Conservation (phyloP, 92 coral and sea anemone genomes). For the Epizoanthus ramosus region DNA sequence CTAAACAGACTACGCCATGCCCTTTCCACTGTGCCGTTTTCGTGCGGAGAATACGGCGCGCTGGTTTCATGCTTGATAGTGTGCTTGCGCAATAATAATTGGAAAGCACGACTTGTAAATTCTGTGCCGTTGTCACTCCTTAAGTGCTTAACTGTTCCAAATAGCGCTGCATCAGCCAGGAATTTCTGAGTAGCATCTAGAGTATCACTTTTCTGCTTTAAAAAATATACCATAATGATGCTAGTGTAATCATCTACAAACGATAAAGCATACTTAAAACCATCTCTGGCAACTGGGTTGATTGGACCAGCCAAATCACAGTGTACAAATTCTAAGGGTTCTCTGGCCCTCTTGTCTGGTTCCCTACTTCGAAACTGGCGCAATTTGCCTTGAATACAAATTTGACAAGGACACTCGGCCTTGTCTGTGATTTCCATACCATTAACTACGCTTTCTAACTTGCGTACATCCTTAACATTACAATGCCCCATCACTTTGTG, state of each 20-base stretch:
- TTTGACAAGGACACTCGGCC: constrained; percentile 37
- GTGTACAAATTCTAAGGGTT: constrained; percentile 49
- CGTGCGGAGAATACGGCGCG: constrained; percentile 58
- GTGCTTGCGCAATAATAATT: constrained; percentile 36
- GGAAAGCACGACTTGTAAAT: constrained; percentile 36
- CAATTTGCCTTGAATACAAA: constrained; percentile 50
- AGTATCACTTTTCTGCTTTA: constrained; percentile 50
- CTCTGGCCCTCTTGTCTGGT: constrained; percentile 46
- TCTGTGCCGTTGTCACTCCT: constrained; percentile 52
- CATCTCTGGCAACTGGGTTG: constrained; percentile 39
- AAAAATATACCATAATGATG: constrained; percentile 41
- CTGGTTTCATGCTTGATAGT: constrained; percentile 50
- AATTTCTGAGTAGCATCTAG: constrained; percentile 34
- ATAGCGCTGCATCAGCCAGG: constrained; percentile 46
- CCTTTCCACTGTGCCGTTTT: constrained; percentile 61
- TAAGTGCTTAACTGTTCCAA: constrained; percentile 45
- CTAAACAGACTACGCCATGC: constrained; percentile 50
- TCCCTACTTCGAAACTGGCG: constrained; percentile 40
- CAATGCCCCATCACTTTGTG: constrained; percentile 55
- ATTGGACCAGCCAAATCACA: constrained; percentile 57
- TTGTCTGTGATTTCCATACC: constrained; percentile 45
- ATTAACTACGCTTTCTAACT: constrained; percentile 42
- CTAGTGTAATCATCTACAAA: constrained; percentile 49
- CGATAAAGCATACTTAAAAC: constrained; percentile 41
- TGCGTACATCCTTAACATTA: constrained; percentile 41